Evolutionary conservation across 2,888 invertebrate genomes (phyloP), one percentile per base, ranked within the genome.

Genomic region (Agrypnus murinus): DNA sequence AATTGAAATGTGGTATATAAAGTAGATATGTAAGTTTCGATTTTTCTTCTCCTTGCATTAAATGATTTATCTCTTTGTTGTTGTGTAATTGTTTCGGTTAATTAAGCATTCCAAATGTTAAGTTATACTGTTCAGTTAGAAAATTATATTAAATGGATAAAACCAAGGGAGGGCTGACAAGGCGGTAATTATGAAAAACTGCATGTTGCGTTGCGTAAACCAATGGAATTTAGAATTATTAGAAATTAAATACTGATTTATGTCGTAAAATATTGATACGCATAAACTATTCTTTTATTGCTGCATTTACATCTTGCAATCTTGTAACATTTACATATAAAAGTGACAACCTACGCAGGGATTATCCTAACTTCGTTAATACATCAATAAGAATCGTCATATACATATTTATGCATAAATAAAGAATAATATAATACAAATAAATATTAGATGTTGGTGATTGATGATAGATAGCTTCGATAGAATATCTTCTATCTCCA

Each of bases 311-410:
- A 55, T 55, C 15, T 17, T 55, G 12, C 53, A 55, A 55, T 17
- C 55, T n/a, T 55, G 17, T 31, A 55, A n/a, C 55, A 55, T 55
- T 55, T 55, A 36, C 55, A 55, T 55, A 36, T 36, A n/a, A 55
- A 55, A 55, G 38, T 17, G 34, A 15, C 55, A 55, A 17, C 55
- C 55, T n/a, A 55, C 55, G 38, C 36, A 15, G 4, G 15, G 36
- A 55, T 55, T 15, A 17, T 32, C 55, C n/a, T 17, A 36, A 55
- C 55, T 55, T 55, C 36, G 55, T 55, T 55, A 55, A 55, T 17
- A 55, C 55, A 36, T 55, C 55, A 36, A 55, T 55, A 55, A 38
- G 36, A 38, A 55, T 55, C 55, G 36, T 55, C 55, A 15, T 36
- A 14, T 36, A 25, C 25, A 25, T 25, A 25, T n/a, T n/a, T 25